phyloP scores from a whole-genome alignment of 2,113 vertebrate species.

The Xiphophorus hellerii region DNA sequence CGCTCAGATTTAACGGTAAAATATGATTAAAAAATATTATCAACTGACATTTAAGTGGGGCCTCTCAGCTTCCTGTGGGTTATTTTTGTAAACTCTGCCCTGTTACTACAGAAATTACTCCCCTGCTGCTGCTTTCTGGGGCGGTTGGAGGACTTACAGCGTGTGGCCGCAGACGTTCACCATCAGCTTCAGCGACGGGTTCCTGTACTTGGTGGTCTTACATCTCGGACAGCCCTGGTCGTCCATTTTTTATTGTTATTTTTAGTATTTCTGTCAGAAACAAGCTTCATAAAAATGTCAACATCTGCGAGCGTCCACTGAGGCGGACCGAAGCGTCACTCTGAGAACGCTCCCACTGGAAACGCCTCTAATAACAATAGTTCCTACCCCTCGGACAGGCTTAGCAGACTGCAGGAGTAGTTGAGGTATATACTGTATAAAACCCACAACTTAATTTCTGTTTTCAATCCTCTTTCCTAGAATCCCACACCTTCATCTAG shows the following conservation, averaged over 20 bases:
- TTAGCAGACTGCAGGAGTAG: too few relatives aligned
- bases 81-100: background rate
- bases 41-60: background rate
- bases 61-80: background rate
- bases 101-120: background rate
- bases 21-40: background rate
- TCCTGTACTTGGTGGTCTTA: conserved; percentile 98
- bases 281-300: conserved; percentile 6
- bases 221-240: conserved; percentile 94
- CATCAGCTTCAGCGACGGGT: conserved; percentile 95
- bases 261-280: background rate
- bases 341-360: conserved; percentile 51
- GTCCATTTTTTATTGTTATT: conserved; percentile 80
- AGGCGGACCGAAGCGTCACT: conserved; percentile 35
- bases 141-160: conserved; percentile 86
- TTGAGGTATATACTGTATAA: background rate
- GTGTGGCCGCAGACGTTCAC: conserved; percentile 98
- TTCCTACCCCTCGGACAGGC: conserved; percentile 41
- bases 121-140: background rate
- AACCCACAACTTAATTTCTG: background rate
- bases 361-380: conserved; percentile 18
- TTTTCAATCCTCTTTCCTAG: background rate
- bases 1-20: background rate
- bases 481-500: background rate
- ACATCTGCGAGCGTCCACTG: conserved; percentile 21